A percentile compares a stretch with the other conserved stretches of the same genome.
These are phyloP conservation scores for Synanthedon myopaeformis DNA, from an alignment of 2,888 invertebrate genomes.

Conservation along the genomic window DNA sequence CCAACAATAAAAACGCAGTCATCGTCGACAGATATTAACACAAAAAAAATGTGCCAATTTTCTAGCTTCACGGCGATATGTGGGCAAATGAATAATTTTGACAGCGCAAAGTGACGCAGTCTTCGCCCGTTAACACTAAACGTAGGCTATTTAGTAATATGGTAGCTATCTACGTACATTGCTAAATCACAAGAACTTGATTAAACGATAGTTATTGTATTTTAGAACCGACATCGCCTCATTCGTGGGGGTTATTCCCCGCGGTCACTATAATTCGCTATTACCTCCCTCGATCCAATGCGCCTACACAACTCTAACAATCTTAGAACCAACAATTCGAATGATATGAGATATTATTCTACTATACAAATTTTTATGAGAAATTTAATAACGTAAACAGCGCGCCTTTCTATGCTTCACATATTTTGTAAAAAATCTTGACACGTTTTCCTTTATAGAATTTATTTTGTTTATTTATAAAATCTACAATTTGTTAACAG, in stretches of 20 bases:
- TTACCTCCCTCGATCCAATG: too few relatives aligned
- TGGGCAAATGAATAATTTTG: background rate
- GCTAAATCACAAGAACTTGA: slow-evolving; percentile 42
- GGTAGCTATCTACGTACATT: slow-evolving; percentile 25
- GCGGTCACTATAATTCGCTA: background rate
- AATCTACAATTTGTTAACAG: too few relatives aligned
- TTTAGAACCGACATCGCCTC: slow-evolving; percentile 18
- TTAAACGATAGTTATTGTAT: slow-evolving; percentile 41
- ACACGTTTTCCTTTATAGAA: too few relatives aligned
- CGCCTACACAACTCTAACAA: background rate
- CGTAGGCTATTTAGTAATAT: background rate
- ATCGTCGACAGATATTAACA: background rate
- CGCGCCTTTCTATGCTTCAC: too few relatives aligned
- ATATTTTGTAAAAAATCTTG: too few relatives aligned
- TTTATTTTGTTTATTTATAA: too few relatives aligned
- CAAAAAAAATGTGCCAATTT: background rate
- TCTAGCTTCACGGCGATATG: background rate
- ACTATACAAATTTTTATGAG: slow-evolving; percentile 1
- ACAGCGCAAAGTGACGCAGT: background rate
- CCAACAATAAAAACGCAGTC: background rate
- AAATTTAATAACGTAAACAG: too few relatives aligned
- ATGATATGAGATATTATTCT: slow-evolving; percentile 3
- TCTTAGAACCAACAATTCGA: background rate
- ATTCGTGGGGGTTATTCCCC: slow-evolving; percentile 8
- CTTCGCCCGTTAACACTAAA: background rate